These are phyloP conservation scores for Probaryconus sp. DNA, from an alignment of 1,140 invertebrate genomes.

Conservation along the genomic window DNA sequence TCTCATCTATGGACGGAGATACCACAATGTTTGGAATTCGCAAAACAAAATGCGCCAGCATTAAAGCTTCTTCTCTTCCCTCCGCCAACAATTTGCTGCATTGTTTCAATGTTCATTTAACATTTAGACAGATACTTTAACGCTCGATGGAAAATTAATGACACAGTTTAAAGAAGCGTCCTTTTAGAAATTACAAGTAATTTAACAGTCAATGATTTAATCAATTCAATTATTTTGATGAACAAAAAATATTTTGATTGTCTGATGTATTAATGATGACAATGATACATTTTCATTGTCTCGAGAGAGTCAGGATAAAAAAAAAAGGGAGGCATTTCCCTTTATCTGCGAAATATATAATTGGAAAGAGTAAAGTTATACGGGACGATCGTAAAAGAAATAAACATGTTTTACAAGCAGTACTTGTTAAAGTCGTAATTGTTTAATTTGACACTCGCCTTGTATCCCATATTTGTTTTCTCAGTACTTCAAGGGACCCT, in stretches of 20 bases:
- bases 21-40: constrained; percentile 82
- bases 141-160: too few species aligned
- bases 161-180: too few species aligned
- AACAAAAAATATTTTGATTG: too few species aligned
- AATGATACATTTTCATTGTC: too few species aligned
- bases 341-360: too few species aligned
- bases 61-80: constrained; percentile 77
- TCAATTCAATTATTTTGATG: too few species aligned
- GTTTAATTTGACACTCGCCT: constrained; percentile 69
- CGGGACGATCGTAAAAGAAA: neutral
- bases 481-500: constrained; percentile 83
- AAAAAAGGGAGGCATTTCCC: too few species aligned
- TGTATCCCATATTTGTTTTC: constrained; percentile 80
- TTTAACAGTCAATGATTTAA: too few species aligned
- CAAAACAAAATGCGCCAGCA: constrained; percentile 81
- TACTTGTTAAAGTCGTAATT: neutral
- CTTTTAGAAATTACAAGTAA: too few species aligned
- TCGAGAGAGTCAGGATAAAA: too few species aligned
- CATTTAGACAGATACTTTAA: constrained; percentile 3
- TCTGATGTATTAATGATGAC: too few species aligned
- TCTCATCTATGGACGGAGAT: constrained; percentile 83
- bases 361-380: too few species aligned
- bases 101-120: constrained; percentile 6
- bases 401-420: neutral
- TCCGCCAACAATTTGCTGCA: constrained; percentile 71